A percentile compares a stretch with the other conserved stretches of the same genome.
Conservation (phyloP, 2,113 vertebrate species). For the Oryctolagus cuniculus region mOryCun1.1 NC_091453.1:105094501-105095000, state of each 20-base stretch:
- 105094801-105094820: neutral
- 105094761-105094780: neutral
- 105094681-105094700: neutral
- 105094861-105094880: slow-evolving; percentile 7
- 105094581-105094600: neutral
- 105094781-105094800: neutral
- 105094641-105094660: neutral
- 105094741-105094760: neutral
- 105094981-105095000: neutral
- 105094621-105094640: neutral
- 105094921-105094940: neutral
- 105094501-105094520: too few species aligned
- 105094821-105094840: neutral
- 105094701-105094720: neutral
- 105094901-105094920: neutral
- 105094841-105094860: neutral
- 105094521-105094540: too few species aligned
- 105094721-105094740: neutral
- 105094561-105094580: neutral
- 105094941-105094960: neutral
- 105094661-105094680: neutral
- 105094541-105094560: too few species aligned
- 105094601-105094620: neutral
- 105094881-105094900: neutral
- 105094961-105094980: neutral